Base-by-base conservation (phyloP, 2,888 invertebrate species). In the Scrobipalpa costella region DNA sequence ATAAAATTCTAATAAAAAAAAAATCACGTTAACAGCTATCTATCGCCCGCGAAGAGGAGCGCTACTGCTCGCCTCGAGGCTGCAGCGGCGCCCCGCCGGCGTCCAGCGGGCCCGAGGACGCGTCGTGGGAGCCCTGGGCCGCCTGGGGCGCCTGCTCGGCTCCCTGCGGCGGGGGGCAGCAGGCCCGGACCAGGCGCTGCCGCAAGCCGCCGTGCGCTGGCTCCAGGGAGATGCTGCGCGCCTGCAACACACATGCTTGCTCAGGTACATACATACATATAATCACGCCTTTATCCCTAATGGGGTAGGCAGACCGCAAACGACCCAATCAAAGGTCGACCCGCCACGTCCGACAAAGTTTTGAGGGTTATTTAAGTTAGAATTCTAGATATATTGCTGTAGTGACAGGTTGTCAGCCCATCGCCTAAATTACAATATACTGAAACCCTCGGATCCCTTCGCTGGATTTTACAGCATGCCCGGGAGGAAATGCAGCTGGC, bases 191-290 rank as follows among this genome's bases (percentile, higher is more conserved):
- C 0, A 83, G 94, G 38, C 82, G 85, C 40, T 95, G 95, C 66
- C 85, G 92, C 19, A 78, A 88, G 0, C 80, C 83, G 1, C 80
- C 87, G 0, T 94, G 94, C 75, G 81, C 82, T 27, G 95, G 95
- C 0, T 80, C 93, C 1, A 73, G 92, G 0, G 87, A 92, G 5
- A 94, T 95, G 85, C 93, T 94, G 50, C 92, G 95, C 13, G 92
- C 93, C 0, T 97, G 97, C 77, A 96, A 97, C 77, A 92, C 93
- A 2, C 95, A 96, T 61, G 90, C 94, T 0, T 97, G 97, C 74
- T 86, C 91, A 74, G 93, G 94, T 93, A 70, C 67, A 67, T 67
- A 17, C 1, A n/a, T n/a, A n/a, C n/a, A n/a, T n/a, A n/a, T n/a
- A n/a, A n/a, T n/a, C n/a, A n/a, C n/a, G n/a, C n/a, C n/a, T n/a